phyloP scores from a whole-genome alignment of 2,888 invertebrate genomes.

The Hypsopygia costalis region DNA sequence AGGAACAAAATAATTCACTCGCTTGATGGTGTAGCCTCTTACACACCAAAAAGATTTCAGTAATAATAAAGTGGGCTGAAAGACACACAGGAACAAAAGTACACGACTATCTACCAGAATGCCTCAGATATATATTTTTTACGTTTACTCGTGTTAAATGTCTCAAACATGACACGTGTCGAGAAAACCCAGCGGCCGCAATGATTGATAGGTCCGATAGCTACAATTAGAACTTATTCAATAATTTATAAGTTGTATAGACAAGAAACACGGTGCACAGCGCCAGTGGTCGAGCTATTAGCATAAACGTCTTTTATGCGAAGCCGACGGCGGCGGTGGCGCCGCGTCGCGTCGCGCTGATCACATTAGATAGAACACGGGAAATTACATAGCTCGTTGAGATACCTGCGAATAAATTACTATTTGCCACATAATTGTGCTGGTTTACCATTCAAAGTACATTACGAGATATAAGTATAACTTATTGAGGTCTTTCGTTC shows the following conservation, averaged over 20 bases:
- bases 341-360: constrained; percentile 66
- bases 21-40: too few species aligned
- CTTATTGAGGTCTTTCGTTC: constrained; percentile 37
- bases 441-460: constrained; percentile 49
- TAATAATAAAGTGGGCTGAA: too few species aligned
- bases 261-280: constrained; percentile 50
- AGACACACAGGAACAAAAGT: too few species aligned
- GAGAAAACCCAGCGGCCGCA: constrained; percentile 32
- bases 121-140: too few species aligned
- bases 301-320: constrained; percentile 65
- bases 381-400: constrained; percentile 68
- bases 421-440: constrained; percentile 64
- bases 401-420: constrained; percentile 62
- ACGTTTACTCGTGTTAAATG: too few species aligned
- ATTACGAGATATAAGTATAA: constrained; percentile 20
- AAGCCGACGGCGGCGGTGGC: constrained; percentile 63
- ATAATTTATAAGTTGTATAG: constrained; percentile 61
- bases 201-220: constrained; percentile 59
- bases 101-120: too few species aligned
- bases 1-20: too few species aligned
- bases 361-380: constrained; percentile 64
- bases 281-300: constrained; percentile 56
- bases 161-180: constrained; percentile 23
- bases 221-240: constrained; percentile 61
- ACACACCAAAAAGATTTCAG: too few species aligned